phyloP scores from a whole-genome alignment of 2,113 vertebrate genomes.

The Haemorhous mexicanus region DNA sequence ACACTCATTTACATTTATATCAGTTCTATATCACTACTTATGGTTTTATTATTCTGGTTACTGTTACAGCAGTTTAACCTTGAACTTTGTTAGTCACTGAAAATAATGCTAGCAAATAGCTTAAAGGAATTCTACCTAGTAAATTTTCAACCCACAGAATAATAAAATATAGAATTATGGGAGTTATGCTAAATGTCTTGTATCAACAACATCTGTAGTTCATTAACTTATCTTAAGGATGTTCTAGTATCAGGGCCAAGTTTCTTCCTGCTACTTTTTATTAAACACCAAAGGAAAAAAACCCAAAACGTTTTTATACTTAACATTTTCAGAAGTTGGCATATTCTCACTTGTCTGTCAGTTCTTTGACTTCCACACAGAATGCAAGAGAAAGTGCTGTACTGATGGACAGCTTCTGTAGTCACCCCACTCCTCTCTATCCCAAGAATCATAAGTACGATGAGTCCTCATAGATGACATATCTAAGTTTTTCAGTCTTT shows the following conservation, averaged over 20 bases:
- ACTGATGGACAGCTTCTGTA: background rate
- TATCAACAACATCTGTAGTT: background rate
- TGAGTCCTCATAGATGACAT: background rate
- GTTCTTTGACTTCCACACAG: background rate
- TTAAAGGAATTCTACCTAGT: background rate
- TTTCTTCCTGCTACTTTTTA: background rate
- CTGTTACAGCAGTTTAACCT: background rate
- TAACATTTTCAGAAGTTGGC: background rate
- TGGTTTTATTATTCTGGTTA: background rate
- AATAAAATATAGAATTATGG: background rate
- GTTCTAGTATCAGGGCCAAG: background rate
- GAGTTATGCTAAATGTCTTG: background rate
- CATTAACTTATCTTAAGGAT: background rate
- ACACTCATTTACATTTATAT: background rate
- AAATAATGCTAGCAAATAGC: background rate
- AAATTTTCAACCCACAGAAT: background rate
- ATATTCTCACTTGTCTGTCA: background rate
- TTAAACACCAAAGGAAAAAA: background rate
- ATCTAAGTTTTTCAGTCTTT: background rate
- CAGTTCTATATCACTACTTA: background rate
- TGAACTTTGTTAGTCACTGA: background rate
- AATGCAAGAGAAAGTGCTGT: background rate
- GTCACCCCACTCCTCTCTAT: background rate
- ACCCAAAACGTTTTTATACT: accelerated
- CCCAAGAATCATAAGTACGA: background rate